Percentiles rank a stretch among this genome's conserved stretches.
Evolutionary conservation across 2,113 vertebrate genomes (phyloP).

Genomic region (Cyrtonyx montezumae): DNA sequence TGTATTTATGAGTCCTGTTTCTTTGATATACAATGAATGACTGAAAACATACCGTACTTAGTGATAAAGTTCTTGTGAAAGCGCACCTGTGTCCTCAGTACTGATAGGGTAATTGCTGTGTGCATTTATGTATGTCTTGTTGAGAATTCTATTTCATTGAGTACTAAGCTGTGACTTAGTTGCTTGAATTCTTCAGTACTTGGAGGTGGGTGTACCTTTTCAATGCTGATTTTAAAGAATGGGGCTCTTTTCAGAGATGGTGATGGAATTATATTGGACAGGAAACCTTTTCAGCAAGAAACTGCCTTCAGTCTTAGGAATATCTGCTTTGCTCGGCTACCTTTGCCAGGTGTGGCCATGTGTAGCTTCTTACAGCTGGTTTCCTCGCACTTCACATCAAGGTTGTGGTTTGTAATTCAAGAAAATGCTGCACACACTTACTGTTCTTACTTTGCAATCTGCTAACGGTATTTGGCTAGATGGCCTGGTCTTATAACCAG

Average conservation of each 20-base stretch:
- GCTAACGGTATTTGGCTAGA: neutral
- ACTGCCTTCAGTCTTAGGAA: fast-evolving
- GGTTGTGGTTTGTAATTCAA: neutral
- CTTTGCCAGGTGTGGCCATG: neutral
- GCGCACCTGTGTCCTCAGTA: neutral
- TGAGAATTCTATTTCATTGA: neutral
- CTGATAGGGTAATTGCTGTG: neutral
- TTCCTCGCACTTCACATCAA: neutral
- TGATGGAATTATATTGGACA: neutral
- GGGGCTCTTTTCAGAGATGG: neutral
- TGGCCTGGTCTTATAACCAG: neutral
- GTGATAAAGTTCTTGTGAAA: neutral
- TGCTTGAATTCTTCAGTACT: neutral
- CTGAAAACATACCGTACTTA: neutral
- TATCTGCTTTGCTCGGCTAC: neutral
- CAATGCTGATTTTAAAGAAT: neutral
- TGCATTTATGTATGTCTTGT: neutral
- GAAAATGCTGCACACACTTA: neutral
- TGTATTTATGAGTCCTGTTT: neutral
- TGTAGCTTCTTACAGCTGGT: neutral
- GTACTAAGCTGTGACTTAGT: neutral
- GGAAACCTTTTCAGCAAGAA: neutral
- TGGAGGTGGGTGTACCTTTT: neutral
- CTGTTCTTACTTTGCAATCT: neutral
- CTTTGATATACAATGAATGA: neutral